Conservation (phyloP, 2,113 vertebrate genomes). For the Apaloderma vittatum region DNA sequence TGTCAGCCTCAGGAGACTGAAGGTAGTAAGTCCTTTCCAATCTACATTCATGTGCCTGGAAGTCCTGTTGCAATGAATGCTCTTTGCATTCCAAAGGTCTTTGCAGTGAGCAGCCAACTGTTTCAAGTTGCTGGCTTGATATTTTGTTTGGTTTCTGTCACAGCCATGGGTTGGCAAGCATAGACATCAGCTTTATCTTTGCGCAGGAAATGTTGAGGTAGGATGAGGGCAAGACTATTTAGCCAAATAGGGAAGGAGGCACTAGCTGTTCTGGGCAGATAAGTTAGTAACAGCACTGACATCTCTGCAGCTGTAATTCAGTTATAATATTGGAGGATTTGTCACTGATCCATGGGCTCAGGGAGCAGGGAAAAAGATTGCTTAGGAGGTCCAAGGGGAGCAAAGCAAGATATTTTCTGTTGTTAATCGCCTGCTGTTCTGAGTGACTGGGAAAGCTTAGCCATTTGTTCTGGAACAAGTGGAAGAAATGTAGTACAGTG, state of each 20-base stretch:
- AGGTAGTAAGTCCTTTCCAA: background rate
- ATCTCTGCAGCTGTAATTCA: background rate
- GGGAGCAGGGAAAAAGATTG: background rate
- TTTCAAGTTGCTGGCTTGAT: background rate
- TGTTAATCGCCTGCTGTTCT: background rate
- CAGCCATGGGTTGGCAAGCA: background rate
- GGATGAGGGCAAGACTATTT: background rate
- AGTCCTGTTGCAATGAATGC: background rate
- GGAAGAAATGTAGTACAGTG: background rate
- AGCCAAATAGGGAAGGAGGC: background rate
- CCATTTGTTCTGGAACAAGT: background rate
- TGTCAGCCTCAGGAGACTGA: background rate
- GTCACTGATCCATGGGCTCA: background rate
- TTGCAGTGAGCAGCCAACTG: background rate
- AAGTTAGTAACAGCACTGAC: background rate
- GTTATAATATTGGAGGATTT: background rate
- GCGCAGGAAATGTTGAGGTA: background rate
- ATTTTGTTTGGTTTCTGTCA: background rate
- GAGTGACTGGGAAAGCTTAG: background rate
- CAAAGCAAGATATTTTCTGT: constrained; percentile 8
- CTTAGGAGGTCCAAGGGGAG: constrained; percentile 1
- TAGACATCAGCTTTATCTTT: background rate
- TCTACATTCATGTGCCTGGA: background rate
- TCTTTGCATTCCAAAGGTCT: background rate
- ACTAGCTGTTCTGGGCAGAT: background rate